Conservation (phyloP, 2,113 vertebrate species). For the Syrrhaptes paradoxus region DNA sequence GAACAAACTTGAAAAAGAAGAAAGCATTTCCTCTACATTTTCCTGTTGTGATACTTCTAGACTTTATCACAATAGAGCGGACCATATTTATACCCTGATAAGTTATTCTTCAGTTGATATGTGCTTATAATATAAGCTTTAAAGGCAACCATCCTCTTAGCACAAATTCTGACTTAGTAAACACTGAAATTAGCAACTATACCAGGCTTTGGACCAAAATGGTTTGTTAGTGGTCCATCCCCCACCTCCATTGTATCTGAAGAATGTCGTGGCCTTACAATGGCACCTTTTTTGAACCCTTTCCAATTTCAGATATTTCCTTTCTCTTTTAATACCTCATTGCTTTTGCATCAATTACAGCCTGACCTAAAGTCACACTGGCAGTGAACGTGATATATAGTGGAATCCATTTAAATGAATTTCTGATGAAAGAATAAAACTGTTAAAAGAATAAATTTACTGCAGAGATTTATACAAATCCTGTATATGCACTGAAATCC, state of each 20-base stretch:
- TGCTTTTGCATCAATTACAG: conserved; percentile 81
- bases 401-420: conserved; percentile 80
- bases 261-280: conserved; percentile 52
- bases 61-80: not conserved
- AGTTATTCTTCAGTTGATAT: not conserved
- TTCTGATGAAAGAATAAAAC: conserved; percentile 84
- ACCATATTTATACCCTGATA: not conserved
- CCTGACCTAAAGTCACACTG: conserved; percentile 75
- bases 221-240: not conserved
- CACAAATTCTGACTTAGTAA: not conserved
- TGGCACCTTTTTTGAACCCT: conserved; percentile 68
- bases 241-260: not conserved
- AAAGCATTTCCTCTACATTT: not conserved
- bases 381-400: conserved; percentile 77
- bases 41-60: not conserved
- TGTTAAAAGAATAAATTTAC: conserved; percentile 81
- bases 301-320: conserved; percentile 76
- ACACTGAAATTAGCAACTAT: conserved; percentile 44
- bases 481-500: conserved; percentile 74
- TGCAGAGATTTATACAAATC: conserved; percentile 82
- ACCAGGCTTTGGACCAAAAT: conserved; percentile 27
- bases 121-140: not conserved
- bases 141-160: not conserved
- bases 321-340: conserved; percentile 78
- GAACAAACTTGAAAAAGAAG: not conserved